Evolutionary conservation across 2,888 invertebrate genomes (phyloP).

Genomic region (Megalurothrips usitatus): DNA sequence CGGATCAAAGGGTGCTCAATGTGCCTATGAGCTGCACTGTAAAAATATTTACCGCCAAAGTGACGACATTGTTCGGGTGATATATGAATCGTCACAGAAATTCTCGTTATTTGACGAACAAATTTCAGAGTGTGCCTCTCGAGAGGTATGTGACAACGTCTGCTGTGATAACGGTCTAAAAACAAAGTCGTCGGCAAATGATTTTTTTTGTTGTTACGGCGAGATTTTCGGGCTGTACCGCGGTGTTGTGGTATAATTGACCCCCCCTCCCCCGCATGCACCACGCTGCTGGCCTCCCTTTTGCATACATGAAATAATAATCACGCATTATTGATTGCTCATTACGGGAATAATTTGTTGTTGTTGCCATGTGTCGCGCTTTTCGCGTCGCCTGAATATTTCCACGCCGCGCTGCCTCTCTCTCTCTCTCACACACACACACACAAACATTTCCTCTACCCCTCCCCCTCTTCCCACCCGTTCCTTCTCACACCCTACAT

Average conservation of each 20-base stretch:
- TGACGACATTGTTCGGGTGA: too few species aligned
- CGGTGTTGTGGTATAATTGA: background rate
- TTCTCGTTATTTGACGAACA: too few species aligned
- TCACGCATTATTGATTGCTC: constrained; percentile 1
- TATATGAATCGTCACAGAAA: too few species aligned
- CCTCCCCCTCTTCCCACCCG: background rate
- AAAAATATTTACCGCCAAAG: too few species aligned
- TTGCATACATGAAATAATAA: background rate
- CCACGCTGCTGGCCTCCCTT: background rate
- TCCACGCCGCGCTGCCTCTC: background rate
- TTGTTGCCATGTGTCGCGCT: background rate
- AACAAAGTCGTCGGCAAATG: too few species aligned
- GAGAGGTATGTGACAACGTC: too few species aligned
- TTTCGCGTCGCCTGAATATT: background rate
- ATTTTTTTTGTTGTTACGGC: background rate
- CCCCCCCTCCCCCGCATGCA: background rate
- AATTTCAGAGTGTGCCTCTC: too few species aligned
- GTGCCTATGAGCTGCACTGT: too few species aligned
- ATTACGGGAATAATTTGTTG: background rate
- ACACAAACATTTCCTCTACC: background rate
- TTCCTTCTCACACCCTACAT: too few species aligned
- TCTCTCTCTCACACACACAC: background rate
- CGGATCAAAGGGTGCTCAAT: too few species aligned
- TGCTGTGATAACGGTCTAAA: too few species aligned
- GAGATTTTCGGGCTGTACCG: background rate